A percentile compares a stretch with the other conserved stretches of the same genome.
These are phyloP conservation scores for Scaptomyza parva DNA, from an alignment of 2,888 invertebrate genomes.

Conservation along the genomic window DNA sequence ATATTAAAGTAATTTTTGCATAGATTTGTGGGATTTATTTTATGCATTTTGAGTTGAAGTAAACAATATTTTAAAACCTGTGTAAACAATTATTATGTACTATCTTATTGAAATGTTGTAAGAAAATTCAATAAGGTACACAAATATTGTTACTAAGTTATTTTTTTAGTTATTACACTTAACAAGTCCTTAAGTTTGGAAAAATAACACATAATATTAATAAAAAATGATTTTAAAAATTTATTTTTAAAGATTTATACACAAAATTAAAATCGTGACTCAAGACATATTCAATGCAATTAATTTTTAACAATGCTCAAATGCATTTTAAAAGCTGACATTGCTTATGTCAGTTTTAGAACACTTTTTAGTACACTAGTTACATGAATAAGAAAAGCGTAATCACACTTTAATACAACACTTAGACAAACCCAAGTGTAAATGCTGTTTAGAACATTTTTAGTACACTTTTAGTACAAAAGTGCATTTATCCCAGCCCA, in stretches of 20 bases:
- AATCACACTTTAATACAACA: too few relatives aligned
- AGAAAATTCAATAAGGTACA: too few relatives aligned
- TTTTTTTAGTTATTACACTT: too few relatives aligned
- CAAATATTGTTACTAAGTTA: too few relatives aligned
- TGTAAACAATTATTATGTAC: too few relatives aligned
- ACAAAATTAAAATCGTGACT: not conserved
- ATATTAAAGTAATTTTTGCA: conserved; percentile 13
- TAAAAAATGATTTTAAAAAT: too few relatives aligned
- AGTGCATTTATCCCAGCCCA: not conserved
- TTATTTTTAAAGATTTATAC: not conserved
- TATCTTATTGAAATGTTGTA: too few relatives aligned
- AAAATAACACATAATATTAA: too few relatives aligned
- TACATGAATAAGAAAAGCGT: too few relatives aligned
- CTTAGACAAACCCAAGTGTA: not conserved
- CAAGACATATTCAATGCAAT: not conserved
- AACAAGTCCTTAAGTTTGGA: too few relatives aligned
- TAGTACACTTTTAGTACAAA: not conserved
- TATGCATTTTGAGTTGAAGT: conserved; percentile 1
- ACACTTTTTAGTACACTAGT: not conserved
- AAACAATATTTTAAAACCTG: conserved; percentile 13
- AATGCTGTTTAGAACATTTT: not conserved
- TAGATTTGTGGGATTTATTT: conserved; percentile 11
- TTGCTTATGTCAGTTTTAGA: too few relatives aligned
- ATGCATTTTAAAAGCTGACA: not conserved
- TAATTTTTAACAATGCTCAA: not conserved